Percentiles rank a stretch among this genome's conserved stretches.
phyloP scores from a whole-genome alignment of 2,888 invertebrate genomes.

The Cephus runcator region DNA sequence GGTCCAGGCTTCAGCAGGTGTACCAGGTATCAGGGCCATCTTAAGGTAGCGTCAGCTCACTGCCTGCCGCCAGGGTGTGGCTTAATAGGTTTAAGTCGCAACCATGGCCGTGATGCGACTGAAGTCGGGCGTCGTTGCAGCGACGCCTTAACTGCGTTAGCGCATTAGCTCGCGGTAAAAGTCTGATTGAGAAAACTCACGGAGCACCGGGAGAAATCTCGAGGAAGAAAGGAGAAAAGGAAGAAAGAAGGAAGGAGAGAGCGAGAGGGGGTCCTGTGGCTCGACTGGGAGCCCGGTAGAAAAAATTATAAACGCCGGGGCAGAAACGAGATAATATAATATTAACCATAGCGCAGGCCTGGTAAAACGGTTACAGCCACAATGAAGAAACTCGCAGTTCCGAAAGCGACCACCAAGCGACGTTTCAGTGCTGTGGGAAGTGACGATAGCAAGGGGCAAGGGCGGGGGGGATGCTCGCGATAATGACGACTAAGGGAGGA shows the following conservation, averaged over 20 bases:
- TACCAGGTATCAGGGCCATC: background rate
- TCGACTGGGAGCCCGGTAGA: conserved; percentile 27
- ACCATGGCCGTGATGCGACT: background rate
- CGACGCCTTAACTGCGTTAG: conserved; percentile 56
- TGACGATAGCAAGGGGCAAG: background rate
- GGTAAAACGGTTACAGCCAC: conserved; percentile 33
- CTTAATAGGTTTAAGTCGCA: background rate
- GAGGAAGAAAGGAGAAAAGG: conserved; percentile 6
- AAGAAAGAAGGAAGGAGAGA: conserved; percentile 1
- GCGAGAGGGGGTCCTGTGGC: background rate
- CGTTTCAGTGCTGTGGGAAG: background rate
- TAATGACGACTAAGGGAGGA: background rate
- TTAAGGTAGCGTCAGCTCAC: conserved; percentile 16
- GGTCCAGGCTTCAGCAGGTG: background rate
- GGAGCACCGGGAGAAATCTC: conserved; percentile 9
- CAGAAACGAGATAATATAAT: conserved; percentile 63
- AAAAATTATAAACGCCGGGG: conserved; percentile 59
- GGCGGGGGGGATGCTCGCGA: too few species aligned
- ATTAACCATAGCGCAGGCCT: conserved; percentile 43
- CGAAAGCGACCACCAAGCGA: background rate
- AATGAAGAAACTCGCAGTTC: background rate
- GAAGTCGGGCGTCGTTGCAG: conserved; percentile 4
- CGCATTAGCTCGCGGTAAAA: conserved; percentile 58
- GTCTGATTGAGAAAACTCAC: conserved; percentile 61
- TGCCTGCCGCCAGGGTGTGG: conserved; percentile 1